Percentiles rank a stretch among this genome's conserved stretches.
These are phyloP conservation scores for Nothocercus nigrocapillus DNA, from an alignment of 2,113 vertebrate genomes.

Conservation along the genomic window DNA sequence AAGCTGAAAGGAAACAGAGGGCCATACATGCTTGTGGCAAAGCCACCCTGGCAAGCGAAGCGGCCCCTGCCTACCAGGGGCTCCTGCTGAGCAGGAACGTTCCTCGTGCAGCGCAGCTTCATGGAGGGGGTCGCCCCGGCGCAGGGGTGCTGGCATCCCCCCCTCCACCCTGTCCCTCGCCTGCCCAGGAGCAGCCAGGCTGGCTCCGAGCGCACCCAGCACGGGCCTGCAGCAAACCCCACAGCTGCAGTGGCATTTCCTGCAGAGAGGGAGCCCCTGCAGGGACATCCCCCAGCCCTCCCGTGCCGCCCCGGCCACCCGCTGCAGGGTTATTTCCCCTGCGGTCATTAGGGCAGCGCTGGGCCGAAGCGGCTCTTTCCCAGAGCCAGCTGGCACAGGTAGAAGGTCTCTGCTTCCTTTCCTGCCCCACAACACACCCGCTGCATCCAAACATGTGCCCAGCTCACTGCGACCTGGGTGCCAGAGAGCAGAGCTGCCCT, in stretches of 20 bases:
- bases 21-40: neutral
- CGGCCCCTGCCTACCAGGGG: accelerated
- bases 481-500: neutral
- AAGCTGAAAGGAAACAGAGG: neutral
- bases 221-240: neutral
- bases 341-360: neutral
- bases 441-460: neutral
- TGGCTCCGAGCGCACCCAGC: neutral
- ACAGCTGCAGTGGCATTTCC: neutral
- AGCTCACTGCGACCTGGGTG: neutral
- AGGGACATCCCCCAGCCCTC: neutral
- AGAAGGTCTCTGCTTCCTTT: neutral
- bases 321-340: neutral
- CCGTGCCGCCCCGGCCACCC: neutral
- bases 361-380: neutral
- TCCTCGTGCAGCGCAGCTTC: neutral
- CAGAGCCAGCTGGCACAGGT: neutral
- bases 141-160: neutral
- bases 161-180: neutral
- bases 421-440: neutral
- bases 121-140: neutral
- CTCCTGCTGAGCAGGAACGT: neutral
- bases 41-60: neutral
- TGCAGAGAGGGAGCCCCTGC: neutral
- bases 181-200: neutral